These are phyloP conservation scores for Mus pahari DNA, from an alignment of 2,113 vertebrate species.

Conservation along the genomic window DNA sequence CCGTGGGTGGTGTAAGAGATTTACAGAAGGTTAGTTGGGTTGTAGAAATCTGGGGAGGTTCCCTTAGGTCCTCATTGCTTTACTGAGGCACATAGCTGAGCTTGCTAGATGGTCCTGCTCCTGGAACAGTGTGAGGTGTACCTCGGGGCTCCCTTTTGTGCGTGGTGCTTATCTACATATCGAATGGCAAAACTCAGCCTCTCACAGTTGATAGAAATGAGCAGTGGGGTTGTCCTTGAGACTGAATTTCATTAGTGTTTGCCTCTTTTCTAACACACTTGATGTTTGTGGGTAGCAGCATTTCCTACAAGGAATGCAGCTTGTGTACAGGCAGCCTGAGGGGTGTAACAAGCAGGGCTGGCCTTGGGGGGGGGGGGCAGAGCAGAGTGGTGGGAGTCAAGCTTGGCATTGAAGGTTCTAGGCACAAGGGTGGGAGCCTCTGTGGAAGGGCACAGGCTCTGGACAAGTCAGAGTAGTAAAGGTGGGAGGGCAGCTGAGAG, in stretches of 20 bases:
- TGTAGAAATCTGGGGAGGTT: not conserved
- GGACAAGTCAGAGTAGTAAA: not conserved
- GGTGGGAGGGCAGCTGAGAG: rapidly evolving
- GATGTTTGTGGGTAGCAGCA: not conserved
- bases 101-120: not conserved
- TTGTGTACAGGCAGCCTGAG: not conserved
- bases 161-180: not conserved
- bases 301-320: not conserved
- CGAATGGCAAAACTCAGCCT: not conserved
- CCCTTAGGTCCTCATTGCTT: not conserved
- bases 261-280: not conserved
- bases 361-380: too few relatives aligned
- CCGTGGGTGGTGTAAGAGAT: not conserved
- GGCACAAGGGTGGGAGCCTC: not conserved
- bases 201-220: not conserved
- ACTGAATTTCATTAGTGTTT: rapidly evolving
- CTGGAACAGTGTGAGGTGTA: not conserved
- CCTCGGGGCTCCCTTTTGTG: not conserved
- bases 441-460: not conserved
- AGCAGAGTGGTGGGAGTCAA: not conserved
- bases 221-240: not conserved
- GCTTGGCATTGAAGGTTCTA: not conserved
- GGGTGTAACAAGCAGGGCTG: not conserved
- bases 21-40: not conserved
- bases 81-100: not conserved